Conservation (phyloP, 2,888 invertebrate species). For the Dione vanillae region DNA sequence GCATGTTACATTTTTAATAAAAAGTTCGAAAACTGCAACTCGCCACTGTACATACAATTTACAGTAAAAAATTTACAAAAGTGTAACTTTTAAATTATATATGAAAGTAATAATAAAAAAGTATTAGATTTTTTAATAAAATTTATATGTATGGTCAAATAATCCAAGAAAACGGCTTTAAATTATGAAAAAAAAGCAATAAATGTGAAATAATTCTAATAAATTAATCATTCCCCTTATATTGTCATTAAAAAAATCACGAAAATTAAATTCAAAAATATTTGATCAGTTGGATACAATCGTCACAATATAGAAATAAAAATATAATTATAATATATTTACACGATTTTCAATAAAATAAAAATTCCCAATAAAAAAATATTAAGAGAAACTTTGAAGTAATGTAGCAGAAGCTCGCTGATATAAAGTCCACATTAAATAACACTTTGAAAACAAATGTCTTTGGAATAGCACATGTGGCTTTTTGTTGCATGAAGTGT, state of each 20-base stretch:
- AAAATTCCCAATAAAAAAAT: no score
- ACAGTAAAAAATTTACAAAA: background rate
- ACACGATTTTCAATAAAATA: background rate
- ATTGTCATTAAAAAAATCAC: background rate
- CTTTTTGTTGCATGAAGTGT: conserved; percentile 7
- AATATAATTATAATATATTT: background rate
- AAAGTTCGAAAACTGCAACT: conserved; percentile 9
- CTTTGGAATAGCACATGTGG: conserved; percentile 22
- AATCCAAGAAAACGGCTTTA: no score
- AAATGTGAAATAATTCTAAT: no score
- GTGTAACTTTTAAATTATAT: background rate
- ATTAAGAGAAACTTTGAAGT: conserved; percentile 22
- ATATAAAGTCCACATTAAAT: conserved; percentile 25
- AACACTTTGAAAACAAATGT: conserved; percentile 25
- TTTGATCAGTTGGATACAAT: background rate
- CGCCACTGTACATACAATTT: background rate
- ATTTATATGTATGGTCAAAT: no score
- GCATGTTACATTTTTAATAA: conserved; percentile 37
- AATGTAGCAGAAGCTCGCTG: conserved; percentile 27
- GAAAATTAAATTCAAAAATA: background rate
- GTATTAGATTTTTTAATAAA: no score
- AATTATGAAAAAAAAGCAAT: no score
- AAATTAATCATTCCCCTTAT: no score
- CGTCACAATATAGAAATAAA: background rate
- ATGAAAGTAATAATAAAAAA: no score